phyloP scores from a whole-genome alignment of 2,797 vertebrate genomes.

The Labeo calbasu region DNA sequence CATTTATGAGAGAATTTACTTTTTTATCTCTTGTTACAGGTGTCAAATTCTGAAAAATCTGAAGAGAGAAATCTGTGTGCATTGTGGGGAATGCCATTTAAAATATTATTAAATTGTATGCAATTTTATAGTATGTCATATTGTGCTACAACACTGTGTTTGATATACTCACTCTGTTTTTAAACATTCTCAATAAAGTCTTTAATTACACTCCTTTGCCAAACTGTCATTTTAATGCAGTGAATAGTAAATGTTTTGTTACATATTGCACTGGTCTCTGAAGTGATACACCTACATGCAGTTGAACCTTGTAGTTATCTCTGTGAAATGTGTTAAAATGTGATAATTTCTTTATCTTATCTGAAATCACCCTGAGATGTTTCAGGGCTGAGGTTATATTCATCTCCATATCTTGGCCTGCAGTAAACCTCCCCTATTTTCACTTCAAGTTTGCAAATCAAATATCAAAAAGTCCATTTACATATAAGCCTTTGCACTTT shows the following conservation, averaged over 20 bases:
- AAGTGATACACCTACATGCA: not conserved
- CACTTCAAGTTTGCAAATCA: not conserved
- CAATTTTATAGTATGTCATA: not conserved
- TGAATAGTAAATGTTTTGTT: not conserved
- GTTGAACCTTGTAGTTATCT: not conserved
- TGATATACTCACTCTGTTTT: not conserved
- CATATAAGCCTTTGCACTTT: not conserved
- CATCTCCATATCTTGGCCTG: not conserved
- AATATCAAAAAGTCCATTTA: not conserved
- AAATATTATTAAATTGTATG: not conserved
- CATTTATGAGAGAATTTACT: not conserved
- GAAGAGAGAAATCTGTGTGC: not conserved
- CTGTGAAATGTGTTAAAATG: not conserved
- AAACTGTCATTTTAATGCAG: not conserved
- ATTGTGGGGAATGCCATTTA: not conserved
- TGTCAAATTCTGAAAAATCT: not conserved
- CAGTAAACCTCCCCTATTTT: not conserved
- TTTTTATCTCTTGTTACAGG: slow-evolving; percentile 1
- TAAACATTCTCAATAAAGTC: slow-evolving; percentile 33
- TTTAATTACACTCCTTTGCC: not conserved
- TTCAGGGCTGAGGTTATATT: not conserved
- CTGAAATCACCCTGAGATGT: slow-evolving; percentile 18
- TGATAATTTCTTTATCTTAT: slow-evolving; percentile 28
- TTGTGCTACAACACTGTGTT: not conserved
- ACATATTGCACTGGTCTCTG: not conserved